These are phyloP conservation scores for Pontoporia blainvillei DNA, from an alignment of 2,113 vertebrate genomes.

Conservation along the genomic window DNA sequence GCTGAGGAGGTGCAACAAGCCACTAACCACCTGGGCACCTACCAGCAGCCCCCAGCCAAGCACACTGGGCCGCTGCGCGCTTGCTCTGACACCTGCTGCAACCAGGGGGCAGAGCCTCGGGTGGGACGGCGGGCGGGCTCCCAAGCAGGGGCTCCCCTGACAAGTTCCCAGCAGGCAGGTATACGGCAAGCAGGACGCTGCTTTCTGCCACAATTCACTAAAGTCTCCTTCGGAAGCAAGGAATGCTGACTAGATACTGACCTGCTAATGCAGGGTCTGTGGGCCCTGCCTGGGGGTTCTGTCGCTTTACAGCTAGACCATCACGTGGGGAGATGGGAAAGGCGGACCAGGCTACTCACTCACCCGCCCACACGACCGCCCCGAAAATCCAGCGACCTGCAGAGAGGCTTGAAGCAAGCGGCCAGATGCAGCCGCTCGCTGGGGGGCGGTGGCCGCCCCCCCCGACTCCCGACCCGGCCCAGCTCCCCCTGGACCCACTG, in stretches of 20 bases:
- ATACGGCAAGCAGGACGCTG: accelerated
- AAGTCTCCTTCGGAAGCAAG: neutral
- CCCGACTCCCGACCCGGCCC: neutral
- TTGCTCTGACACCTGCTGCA: no score
- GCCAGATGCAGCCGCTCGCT: accelerated
- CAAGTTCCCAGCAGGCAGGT: neutral
- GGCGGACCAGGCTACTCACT: neutral
- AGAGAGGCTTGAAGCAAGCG: neutral
- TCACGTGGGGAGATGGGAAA: no score
- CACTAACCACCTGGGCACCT: neutral
- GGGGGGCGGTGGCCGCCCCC: accelerated
- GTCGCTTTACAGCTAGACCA: accelerated
- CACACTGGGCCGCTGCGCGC: neutral
- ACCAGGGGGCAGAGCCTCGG: neutral
- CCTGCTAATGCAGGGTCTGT: accelerated
- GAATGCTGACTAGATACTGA: accelerated
- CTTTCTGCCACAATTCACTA: accelerated
- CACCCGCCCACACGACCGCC: neutral
- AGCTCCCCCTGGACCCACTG: neutral
- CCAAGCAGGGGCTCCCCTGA: neutral
- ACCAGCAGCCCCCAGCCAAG: no score
- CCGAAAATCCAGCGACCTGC: no score
- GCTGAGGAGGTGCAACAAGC: no score
- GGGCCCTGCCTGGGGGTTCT: neutral
- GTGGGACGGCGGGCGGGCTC: accelerated